Evolutionary conservation across 2,113 vertebrate species (phyloP).

Genomic region (Baryphthengus martii): DNA sequence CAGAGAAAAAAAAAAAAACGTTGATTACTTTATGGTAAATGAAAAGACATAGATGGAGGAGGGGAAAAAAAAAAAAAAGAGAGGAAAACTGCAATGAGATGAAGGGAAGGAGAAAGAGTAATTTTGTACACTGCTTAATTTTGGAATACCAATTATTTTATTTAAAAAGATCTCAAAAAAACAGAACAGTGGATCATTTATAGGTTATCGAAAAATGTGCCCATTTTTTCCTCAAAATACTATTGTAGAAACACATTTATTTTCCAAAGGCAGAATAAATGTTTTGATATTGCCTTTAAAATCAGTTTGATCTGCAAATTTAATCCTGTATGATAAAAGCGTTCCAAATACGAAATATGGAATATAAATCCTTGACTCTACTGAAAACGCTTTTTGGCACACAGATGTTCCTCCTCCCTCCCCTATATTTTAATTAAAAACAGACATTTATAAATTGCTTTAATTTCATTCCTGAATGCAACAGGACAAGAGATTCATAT

Average conservation of each 20-base stretch:
- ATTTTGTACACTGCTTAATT: neutral
- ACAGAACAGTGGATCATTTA: neutral
- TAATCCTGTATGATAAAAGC: slow-evolving; percentile 64
- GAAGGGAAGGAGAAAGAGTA: neutral
- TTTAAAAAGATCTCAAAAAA: neutral
- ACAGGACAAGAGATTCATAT: slow-evolving; percentile 82
- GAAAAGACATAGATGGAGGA: neutral
- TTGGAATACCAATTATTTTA: neutral
- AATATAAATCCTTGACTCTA: slow-evolving; percentile 65
- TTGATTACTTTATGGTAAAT: neutral
- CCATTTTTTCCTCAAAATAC: neutral
- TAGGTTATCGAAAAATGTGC: neutral
- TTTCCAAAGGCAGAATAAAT: slow-evolving; percentile 57
- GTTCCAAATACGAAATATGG: slow-evolving; percentile 59
- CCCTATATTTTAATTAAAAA: slow-evolving; percentile 70
- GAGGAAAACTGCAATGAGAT: neutral
- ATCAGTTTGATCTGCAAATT: slow-evolving; percentile 58
- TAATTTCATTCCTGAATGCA: slow-evolving; percentile 81
- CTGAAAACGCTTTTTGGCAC: slow-evolving; percentile 67
- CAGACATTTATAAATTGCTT: slow-evolving; percentile 80
- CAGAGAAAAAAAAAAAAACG: neutral
- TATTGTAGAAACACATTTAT: slow-evolving; percentile 8
- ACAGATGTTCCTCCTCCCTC: slow-evolving; percentile 54
- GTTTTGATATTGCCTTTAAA: slow-evolving; percentile 63
- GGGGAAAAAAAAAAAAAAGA: neutral